Evolutionary conservation across 2,888 invertebrate species (phyloP).

Genomic region (Anorthoa munda): DNA sequence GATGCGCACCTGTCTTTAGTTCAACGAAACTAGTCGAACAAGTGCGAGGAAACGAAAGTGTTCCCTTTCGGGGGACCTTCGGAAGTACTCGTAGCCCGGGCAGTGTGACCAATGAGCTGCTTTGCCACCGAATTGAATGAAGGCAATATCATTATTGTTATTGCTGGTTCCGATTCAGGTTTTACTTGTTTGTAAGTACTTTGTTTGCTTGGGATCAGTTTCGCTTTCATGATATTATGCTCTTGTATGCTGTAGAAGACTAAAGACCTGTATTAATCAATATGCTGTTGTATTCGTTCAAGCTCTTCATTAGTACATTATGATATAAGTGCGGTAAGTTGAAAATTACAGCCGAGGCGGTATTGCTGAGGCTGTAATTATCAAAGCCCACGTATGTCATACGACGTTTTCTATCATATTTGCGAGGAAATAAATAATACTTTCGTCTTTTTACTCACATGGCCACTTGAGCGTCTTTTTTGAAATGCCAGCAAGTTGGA

Average conservation of each 20-base stretch:
- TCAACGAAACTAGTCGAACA: constrained; percentile 43
- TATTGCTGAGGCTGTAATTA: too few species aligned
- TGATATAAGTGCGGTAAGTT: too few species aligned
- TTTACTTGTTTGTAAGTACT: constrained; percentile 4
- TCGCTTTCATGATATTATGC: not conserved
- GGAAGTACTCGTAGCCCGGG: constrained; percentile 43
- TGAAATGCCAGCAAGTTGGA: too few species aligned
- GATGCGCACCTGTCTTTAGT: constrained; percentile 41
- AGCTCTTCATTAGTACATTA: too few species aligned
- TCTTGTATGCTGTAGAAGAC: not conserved
- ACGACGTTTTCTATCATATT: too few species aligned
- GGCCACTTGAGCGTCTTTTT: too few species aligned
- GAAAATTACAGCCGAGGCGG: too few species aligned
- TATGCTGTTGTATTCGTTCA: too few species aligned
- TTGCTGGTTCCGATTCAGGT: constrained; percentile 15
- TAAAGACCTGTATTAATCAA: too few species aligned
- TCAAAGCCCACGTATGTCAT: too few species aligned
- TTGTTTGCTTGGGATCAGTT: constrained; percentile 8
- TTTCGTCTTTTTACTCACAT: too few species aligned
- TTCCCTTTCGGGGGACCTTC: constrained; percentile 64
- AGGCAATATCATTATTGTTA: constrained; percentile 37
- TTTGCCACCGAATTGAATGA: constrained; percentile 35
- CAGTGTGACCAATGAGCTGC: constrained; percentile 23
- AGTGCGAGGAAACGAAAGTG: constrained; percentile 64
- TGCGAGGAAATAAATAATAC: too few species aligned